These are phyloP conservation scores for Orussus abietinus DNA, from an alignment of 1,140 invertebrate genomes.

Conservation along the genomic window DNA sequence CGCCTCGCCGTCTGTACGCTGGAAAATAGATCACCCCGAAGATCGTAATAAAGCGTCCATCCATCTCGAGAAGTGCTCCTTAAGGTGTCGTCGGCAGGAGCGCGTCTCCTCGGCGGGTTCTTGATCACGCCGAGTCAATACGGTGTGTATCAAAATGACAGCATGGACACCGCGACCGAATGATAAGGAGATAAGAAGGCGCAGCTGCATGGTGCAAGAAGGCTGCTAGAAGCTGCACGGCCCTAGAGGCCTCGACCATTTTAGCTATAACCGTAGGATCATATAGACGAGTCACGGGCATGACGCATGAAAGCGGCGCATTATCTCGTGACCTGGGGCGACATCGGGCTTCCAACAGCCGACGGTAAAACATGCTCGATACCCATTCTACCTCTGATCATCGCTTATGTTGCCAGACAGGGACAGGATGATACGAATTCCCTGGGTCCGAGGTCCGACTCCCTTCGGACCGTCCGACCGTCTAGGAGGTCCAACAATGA, in stretches of 20 bases:
- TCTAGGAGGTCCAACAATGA: not conserved
- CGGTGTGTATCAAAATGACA: too few relatives aligned
- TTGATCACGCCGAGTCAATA: too few relatives aligned
- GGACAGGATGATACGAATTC: not conserved
- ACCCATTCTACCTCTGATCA: slow-evolving; percentile 1
- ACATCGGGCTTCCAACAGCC: slow-evolving; percentile 9
- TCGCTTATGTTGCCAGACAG: not conserved
- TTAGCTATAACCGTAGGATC: not conserved
- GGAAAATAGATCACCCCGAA: too few relatives aligned
- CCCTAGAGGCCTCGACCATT: not conserved
- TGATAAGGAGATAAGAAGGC: too few relatives aligned
- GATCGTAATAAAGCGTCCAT: too few relatives aligned
- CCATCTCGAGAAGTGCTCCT: too few relatives aligned
- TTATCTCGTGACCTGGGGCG: slow-evolving; percentile 11
- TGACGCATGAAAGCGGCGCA: not conserved
- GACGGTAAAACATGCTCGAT: not conserved
- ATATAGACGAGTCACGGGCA: slow-evolving; percentile 1
- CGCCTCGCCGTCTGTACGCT: too few relatives aligned
- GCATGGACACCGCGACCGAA: too few relatives aligned
- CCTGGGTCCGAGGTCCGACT: too few relatives aligned
- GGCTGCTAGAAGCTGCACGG: not conserved
- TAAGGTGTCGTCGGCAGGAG: too few relatives aligned
- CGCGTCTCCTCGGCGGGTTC: too few relatives aligned
- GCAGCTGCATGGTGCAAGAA: not conserved
- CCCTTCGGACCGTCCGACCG: not conserved